phyloP scores from a whole-genome alignment of 2,797 vertebrate genomes.

The Bovichtus variegatus region DNA sequence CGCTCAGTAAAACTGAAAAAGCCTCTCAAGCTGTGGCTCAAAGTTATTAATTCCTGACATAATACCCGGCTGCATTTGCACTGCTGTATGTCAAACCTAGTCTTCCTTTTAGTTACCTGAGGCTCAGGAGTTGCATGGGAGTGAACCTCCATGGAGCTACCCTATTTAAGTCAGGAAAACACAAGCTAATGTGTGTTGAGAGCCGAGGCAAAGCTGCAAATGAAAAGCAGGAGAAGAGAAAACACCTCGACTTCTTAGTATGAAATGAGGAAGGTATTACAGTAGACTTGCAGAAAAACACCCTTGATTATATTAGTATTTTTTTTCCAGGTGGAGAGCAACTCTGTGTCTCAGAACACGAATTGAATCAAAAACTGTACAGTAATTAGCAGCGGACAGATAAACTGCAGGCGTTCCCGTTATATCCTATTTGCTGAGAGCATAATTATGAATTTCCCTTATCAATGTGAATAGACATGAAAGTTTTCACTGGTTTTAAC shows the following conservation, averaged over 20 bases:
- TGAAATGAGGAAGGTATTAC: constrained; percentile 1
- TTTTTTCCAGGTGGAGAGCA: constrained; percentile 3
- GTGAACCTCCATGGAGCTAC: constrained; percentile 32
- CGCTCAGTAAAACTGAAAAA: background rate
- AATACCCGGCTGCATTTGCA: constrained; percentile 12
- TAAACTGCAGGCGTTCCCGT: background rate
- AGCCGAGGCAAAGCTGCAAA: constrained; percentile 17
- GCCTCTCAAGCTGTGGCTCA: background rate
- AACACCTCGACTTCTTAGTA: background rate
- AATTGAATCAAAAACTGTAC: background rate
- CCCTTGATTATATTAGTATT: background rate
- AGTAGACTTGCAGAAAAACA: background rate
- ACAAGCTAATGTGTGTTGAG: constrained; percentile 38
- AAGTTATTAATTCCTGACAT: background rate
- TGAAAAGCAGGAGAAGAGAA: background rate
- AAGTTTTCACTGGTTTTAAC: constrained; percentile 34
- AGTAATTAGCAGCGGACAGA: constrained; percentile 35
- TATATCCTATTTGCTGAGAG: constrained; percentile 25
- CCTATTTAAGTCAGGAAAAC: constrained; percentile 40
- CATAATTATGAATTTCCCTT: constrained; percentile 35
- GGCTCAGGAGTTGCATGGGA: constrained; percentile 33
- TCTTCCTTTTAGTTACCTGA: constrained; percentile 26
- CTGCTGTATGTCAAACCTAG: background rate
- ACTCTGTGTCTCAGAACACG: background rate
- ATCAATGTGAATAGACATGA: constrained; percentile 33